Conservation (phyloP, 2,113 vertebrate genomes). For the Cercopithecus mona region DNA sequence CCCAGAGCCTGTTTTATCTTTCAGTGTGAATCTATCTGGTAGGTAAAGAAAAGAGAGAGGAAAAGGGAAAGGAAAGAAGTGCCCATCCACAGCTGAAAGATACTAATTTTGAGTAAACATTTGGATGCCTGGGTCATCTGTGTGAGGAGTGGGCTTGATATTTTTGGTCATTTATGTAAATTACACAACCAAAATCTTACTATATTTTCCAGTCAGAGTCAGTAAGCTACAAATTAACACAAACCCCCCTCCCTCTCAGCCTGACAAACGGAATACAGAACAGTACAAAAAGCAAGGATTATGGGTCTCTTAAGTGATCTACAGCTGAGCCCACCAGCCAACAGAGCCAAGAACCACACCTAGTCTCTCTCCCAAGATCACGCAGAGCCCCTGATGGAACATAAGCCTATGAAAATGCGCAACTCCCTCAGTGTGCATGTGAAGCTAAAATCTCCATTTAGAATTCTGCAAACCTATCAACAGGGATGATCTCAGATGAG, state of each 20-base stretch:
- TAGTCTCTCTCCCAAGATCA: accelerated
- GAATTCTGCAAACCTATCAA: background rate
- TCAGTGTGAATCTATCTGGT: background rate
- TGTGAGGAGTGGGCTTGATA: background rate
- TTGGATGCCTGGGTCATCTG: background rate
- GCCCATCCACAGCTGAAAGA: background rate
- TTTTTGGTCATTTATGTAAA: background rate
- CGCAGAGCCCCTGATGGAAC: background rate
- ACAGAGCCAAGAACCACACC: background rate
- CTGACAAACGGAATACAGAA: background rate
- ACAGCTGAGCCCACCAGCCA: background rate
- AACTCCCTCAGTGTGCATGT: accelerated
- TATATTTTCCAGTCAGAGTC: background rate
- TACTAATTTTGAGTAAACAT: background rate
- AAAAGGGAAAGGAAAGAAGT: background rate
- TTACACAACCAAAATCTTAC: background rate
- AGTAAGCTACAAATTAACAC: background rate
- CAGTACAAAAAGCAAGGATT: background rate
- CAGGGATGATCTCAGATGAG: accelerated
- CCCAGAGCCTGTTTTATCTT: background rate
- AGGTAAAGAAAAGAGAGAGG: background rate
- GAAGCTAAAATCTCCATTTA: background rate
- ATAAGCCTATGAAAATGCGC: accelerated
- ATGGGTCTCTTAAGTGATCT: background rate
- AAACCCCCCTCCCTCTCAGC: background rate